Conservation (phyloP, 2,888 invertebrate genomes). For the Campaea margaritaria region DNA sequence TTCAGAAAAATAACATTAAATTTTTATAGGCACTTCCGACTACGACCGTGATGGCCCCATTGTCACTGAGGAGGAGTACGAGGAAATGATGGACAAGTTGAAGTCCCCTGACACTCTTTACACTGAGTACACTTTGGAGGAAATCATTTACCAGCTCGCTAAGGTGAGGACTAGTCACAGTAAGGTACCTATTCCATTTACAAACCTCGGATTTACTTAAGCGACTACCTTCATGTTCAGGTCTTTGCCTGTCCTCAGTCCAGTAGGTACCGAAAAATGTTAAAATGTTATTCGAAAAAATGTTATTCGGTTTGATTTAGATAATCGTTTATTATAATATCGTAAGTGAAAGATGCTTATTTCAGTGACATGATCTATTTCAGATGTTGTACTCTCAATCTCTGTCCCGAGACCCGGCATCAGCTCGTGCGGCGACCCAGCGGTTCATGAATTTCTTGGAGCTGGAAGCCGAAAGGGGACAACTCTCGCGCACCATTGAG, state of each 20-base stretch:
- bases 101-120: constrained; percentile 89
- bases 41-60: constrained; percentile 75
- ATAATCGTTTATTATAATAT: too few relatives aligned
- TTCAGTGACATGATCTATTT: constrained; percentile 17
- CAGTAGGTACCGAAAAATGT: too few relatives aligned
- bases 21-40: constrained; percentile 70
- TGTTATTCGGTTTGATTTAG: too few relatives aligned
- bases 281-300: too few relatives aligned
- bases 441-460: constrained; percentile 91
- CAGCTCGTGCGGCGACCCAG: constrained; percentile 90
- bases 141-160: constrained; percentile 92
- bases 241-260: too few relatives aligned
- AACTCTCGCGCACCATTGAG: constrained; percentile 89
- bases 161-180: constrained; percentile 81
- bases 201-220: too few relatives aligned
- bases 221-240: too few relatives aligned
- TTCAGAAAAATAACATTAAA: constrained; percentile 6
- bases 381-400: constrained; percentile 92
- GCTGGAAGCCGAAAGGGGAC: constrained; percentile 89
- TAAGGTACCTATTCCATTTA: too few relatives aligned
- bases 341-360: too few relatives aligned
- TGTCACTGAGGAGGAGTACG: constrained; percentile 86
- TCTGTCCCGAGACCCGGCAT: constrained; percentile 87
- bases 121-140: constrained; percentile 91
- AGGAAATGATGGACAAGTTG: constrained; percentile 88